Conservation (phyloP, 2,113 vertebrate genomes). For the Oreochromis niloticus region DNA sequence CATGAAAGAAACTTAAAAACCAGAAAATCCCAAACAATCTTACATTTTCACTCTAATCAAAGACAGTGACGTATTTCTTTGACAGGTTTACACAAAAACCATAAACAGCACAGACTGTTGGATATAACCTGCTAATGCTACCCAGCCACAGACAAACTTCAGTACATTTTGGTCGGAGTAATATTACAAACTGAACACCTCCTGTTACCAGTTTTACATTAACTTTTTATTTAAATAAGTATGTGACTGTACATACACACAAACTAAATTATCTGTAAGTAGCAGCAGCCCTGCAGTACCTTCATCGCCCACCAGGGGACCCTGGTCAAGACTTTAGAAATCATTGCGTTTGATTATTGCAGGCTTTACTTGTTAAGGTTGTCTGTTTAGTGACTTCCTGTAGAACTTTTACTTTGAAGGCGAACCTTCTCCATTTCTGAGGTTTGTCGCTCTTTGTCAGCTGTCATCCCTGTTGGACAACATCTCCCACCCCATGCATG, state of each 20-base stretch:
- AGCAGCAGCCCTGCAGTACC: background rate
- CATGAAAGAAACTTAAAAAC: background rate
- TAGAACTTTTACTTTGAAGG: background rate
- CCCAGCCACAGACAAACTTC: background rate
- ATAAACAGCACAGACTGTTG: background rate
- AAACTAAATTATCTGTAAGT: background rate
- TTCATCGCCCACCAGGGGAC: background rate
- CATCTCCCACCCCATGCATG: too few species aligned
- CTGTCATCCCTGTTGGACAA: too few species aligned
- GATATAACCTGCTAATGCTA: background rate
- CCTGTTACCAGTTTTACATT: background rate
- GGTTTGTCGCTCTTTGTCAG: background rate
- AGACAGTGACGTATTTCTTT: background rate
- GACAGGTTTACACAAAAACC: background rate
- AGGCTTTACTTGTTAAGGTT: background rate
- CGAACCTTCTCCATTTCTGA: accelerated
- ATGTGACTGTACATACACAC: background rate
- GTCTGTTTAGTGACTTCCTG: too few species aligned
- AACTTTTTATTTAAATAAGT: background rate
- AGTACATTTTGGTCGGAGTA: background rate
- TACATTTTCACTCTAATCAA: background rate
- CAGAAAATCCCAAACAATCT: background rate
- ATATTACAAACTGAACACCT: background rate
- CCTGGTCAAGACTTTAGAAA: background rate
- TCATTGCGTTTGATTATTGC: background rate